Evolutionary conservation across 2,113 vertebrate species (phyloP), one percentile per base, ranked within the genome.

Genomic region (Tringa solitaria): DNA sequence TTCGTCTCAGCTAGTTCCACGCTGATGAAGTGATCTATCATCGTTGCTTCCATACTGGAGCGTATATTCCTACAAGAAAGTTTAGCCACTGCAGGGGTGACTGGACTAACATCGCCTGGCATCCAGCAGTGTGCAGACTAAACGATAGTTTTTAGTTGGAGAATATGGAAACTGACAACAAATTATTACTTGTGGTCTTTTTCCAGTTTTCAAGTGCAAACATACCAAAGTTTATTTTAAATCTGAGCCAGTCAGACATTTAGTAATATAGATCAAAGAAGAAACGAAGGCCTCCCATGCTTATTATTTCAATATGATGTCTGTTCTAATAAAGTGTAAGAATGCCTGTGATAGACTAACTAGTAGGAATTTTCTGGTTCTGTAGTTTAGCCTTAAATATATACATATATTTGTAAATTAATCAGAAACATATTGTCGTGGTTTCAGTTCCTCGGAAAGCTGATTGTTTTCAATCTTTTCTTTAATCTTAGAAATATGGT

Each of bases 21-120:
- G 50, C 96, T 98, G 98, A 98, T 98, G 98, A 99, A 98, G 98
- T 98, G 98, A 98, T 97, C 98, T 97, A 98, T 98, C 98, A 98
- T 97, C 95, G 53, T 97, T 94, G 75, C 97, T 98, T 92, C 97
- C 94, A 90, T 72, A 79, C 92, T 75, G 78, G 50, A 56, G 35
- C 5, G 3, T 59, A n/a, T 95, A 93, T 96, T 98, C 96, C 93
- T 97, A 90, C 87, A 93, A 97, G 98, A 98, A 98, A 98, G 96
- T 90, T 98, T 97, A 97, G 94, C 96, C 96, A 97, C 97, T 97
- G 92, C 97, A 97, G 97, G 93, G 95, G 96, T 97, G 95, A 97
- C 96, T 97, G 97, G 95, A 97, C 95, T 88, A 96, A 50, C 90
- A 84, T 60, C 7, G 50, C 72, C 83, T 92, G 81, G 93, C 89